Conservation (phyloP, 2,113 vertebrate species). For the Alligator mississippiensis region DNA sequence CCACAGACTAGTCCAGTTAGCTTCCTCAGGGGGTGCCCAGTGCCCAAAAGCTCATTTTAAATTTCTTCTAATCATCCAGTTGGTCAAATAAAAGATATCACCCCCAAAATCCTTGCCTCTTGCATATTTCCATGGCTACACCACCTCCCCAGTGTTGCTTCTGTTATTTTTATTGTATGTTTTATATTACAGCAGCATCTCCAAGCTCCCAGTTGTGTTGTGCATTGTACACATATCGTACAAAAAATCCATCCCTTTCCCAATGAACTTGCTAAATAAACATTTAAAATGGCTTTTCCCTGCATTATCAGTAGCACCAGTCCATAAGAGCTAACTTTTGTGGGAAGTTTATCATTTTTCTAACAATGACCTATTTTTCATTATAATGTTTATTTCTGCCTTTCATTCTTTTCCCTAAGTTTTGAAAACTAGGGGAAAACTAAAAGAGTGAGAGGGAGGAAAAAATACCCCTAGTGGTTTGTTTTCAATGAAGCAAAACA, state of each 20-base stretch:
- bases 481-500: fast-evolving
- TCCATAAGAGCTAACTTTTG: background rate
- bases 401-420: fast-evolving
- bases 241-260: fast-evolving
- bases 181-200: no score
- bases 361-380: background rate
- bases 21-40: no score
- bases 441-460: background rate
- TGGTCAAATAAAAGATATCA: no score
- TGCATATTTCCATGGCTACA: no score
- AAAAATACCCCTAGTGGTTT: background rate
- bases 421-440: background rate
- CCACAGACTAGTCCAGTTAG: no score
- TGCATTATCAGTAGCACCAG: background rate
- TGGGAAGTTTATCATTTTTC: background rate
- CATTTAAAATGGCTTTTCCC: background rate
- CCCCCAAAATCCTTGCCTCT: no score
- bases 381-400: fast-evolving
- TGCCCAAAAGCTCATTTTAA: no score
- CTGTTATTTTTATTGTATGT: background rate
- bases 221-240: background rate
- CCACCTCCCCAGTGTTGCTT: background rate
- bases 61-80: no score
- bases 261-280: background rate
- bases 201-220: no score